Evolutionary conservation across 2,797 vertebrate genomes (phyloP), one percentile per base, ranked within the genome.

Genomic region (Hyperoplus immaculatus): DNA sequence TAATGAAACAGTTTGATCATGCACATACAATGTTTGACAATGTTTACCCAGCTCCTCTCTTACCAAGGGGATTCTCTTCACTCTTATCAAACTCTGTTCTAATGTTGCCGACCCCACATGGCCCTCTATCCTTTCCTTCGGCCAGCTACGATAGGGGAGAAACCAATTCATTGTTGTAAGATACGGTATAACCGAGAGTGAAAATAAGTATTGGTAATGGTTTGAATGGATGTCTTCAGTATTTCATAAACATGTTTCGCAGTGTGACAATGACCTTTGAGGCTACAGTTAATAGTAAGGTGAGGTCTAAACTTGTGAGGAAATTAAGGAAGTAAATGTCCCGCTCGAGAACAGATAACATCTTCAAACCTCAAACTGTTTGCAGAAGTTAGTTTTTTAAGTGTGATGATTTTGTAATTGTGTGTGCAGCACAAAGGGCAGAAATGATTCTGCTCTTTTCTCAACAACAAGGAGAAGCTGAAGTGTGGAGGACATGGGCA

Each of bases 1-100:
- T 68, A 12, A 69, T 21, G 2, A 38, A 42, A 18, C 7, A 38
- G 4, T 29, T 36, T 76, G 5, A 53, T 62, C 18, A 45, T 58
- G 6, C 42, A 43, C 9, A 43, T 5, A 64, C 8, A 41, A 29
- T 29, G 29, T 4, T 10, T 15, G 6, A 50, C 56, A 50, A 49
- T 38, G 6, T 67, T 39, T 12, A n/a, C 2, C 3, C 16, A 4
- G 29, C 12, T 62, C 7, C 49, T 46, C 50, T 57, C 81, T 83
- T 57, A 91, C 91, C 80, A 0, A 43, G 43, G 41, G 10, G 21
- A 15, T 12, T 43, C 4, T 75, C 77, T 70, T 88, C 72, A 93
- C 86, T 93, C 74, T 96, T 94, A 78, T 95, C 94, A 87, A 94
- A 95, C 46, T 95, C 94, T 1, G 95, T 93, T 85, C 91, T 96